phyloP scores from a whole-genome alignment of 2,113 vertebrate species.

The Coptodon bakossiorum region DNA sequence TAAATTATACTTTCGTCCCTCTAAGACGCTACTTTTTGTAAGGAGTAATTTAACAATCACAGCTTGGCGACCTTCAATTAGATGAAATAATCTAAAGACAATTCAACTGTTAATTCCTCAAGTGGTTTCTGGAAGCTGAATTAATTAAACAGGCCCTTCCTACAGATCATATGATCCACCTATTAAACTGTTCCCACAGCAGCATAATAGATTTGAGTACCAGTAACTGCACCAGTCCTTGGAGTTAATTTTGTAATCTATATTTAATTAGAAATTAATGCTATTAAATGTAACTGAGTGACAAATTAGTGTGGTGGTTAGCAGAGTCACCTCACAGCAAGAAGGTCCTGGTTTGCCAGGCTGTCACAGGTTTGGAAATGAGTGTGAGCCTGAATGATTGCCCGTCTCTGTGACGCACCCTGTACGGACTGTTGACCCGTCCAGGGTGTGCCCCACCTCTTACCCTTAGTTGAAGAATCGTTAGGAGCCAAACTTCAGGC shows the following conservation, averaged over 20 bases:
- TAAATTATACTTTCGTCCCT: rapidly evolving
- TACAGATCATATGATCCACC: too few relatives aligned
- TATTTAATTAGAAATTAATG: background rate
- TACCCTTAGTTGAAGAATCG: background rate
- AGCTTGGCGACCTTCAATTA: background rate
- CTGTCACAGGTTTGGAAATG: background rate
- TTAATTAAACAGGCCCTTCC: background rate
- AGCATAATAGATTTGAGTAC: background rate
- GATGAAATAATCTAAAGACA: background rate
- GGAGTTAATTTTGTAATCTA: background rate
- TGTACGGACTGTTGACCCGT: background rate
- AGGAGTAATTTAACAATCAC: background rate
- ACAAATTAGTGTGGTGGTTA: background rate
- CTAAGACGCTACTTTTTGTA: background rate
- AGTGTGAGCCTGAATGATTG: background rate
- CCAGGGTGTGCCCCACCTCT: background rate
- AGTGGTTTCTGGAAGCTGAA: background rate
- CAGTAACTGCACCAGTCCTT: background rate
- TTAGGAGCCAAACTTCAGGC: rapidly evolving
- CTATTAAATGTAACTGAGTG: background rate
- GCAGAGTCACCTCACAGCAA: background rate
- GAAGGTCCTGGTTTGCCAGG: background rate
- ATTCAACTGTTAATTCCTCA: background rate
- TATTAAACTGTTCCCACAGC: background rate
- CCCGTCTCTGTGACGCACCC: background rate